Conservation (phyloP, 1,140 invertebrate genomes). For the Glossosoma conforme region DNA sequence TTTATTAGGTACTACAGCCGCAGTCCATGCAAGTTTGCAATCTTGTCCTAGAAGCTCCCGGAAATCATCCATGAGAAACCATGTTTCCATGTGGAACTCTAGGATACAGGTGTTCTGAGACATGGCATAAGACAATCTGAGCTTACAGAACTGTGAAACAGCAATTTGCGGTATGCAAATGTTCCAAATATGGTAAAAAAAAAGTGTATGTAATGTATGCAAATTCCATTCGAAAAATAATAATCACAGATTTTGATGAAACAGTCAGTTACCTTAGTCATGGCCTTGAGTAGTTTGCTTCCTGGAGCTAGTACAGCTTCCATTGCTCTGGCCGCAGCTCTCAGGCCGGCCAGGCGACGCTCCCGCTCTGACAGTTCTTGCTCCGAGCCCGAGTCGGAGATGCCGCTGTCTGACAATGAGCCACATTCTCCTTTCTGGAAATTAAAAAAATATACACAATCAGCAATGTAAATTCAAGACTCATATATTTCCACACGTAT, state of each 20-base stretch:
- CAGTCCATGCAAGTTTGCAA: too few species aligned
- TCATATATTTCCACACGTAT: too few species aligned
- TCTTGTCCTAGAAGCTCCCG: too few species aligned
- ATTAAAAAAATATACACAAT: not conserved
- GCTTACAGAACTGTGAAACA: too few species aligned
- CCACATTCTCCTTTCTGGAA: constrained; percentile 39
- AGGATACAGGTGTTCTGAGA: too few species aligned
- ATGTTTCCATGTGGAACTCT: too few species aligned
- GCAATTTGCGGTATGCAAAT: too few species aligned
- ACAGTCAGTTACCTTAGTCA: constrained; percentile 41
- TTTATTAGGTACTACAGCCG: too few species aligned
- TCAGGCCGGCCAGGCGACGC: constrained; percentile 59
- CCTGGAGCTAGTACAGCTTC: constrained; percentile 62
- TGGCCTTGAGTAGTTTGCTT: constrained; percentile 56
- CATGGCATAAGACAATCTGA: too few species aligned
- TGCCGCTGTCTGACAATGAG: constrained; percentile 68
- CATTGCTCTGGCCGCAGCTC: constrained; percentile 60
- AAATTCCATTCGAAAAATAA: not conserved
- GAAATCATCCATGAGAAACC: too few species aligned
- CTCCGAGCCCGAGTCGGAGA: constrained; percentile 72
- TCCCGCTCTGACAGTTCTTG: constrained; percentile 70
- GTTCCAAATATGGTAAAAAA: too few species aligned
- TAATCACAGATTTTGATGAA: not conserved
- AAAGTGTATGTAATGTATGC: too few species aligned
- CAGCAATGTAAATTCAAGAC: not conserved